phyloP scores from a whole-genome alignment of 2,888 invertebrate genomes.

The Tiliacea citrago region DNA sequence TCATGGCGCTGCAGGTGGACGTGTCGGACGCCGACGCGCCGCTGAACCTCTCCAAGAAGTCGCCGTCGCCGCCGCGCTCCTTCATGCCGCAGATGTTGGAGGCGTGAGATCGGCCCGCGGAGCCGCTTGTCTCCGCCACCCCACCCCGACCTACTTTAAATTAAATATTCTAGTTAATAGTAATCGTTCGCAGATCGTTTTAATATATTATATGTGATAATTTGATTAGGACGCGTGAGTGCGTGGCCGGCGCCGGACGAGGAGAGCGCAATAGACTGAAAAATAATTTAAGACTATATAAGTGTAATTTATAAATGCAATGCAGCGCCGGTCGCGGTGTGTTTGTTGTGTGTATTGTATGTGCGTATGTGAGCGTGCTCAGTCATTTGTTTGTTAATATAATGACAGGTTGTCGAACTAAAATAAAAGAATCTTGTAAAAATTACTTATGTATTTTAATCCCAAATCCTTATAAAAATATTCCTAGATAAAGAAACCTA shows the following conservation, averaged over 20 bases:
- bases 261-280: slow-evolving; percentile 91
- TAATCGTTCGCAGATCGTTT: slow-evolving; percentile 91
- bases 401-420: slow-evolving; percentile 95
- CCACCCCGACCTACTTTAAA: slow-evolving; percentile 90
- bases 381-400: slow-evolving; percentile 92
- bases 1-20: slow-evolving; percentile 92
- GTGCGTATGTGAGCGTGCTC: slow-evolving; percentile 92
- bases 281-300: slow-evolving; percentile 91
- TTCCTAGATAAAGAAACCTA: not conserved
- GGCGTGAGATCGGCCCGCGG: slow-evolving; percentile 91
- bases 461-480: slow-evolving; percentile 38
- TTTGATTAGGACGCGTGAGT: slow-evolving; percentile 90
- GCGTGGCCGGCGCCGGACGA: slow-evolving; percentile 90
- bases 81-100: slow-evolving; percentile 92
- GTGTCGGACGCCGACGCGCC: slow-evolving; percentile 96
- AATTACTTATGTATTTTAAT: slow-evolving; percentile 83
- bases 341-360: slow-evolving; percentile 91
- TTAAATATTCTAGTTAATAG: slow-evolving; percentile 88
- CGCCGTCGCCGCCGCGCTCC: slow-evolving; percentile 90
- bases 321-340: slow-evolving; percentile 92
- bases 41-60: slow-evolving; percentile 97
- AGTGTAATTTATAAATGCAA: slow-evolving; percentile 92
- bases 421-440: slow-evolving; percentile 91
- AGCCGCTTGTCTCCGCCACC: slow-evolving; percentile 88
- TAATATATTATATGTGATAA: slow-evolving; percentile 93